Conservation (phyloP, 1,140 invertebrate genomes). For the Lutraria rhynchaena region DNA sequence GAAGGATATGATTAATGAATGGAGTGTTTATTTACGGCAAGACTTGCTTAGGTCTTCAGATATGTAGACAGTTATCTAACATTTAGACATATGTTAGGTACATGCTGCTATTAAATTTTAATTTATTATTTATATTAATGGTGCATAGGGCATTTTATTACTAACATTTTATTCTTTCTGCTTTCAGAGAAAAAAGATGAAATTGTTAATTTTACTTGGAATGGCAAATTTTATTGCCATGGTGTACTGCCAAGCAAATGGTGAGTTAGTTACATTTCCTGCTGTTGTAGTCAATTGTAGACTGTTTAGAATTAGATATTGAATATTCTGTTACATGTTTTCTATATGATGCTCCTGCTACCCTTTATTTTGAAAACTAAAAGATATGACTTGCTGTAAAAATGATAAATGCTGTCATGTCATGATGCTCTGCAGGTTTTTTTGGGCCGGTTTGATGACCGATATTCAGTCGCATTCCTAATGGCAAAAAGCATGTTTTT, state of each 20-base stretch:
- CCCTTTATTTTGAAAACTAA: background rate
- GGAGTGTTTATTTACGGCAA: background rate
- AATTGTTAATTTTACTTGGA: background rate
- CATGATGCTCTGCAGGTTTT: background rate
- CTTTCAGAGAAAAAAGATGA: constrained; percentile 21
- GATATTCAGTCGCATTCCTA: no score
- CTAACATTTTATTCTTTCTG: background rate
- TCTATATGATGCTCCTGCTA: background rate
- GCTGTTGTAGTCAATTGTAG: background rate
- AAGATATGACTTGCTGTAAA: background rate
- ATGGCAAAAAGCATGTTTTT: no score
- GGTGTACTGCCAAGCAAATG: background rate
- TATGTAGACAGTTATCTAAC: background rate
- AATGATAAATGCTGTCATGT: background rate
- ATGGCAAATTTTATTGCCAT: background rate
- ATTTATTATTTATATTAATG: background rate
- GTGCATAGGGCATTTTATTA: background rate
- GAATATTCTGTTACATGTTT: background rate
- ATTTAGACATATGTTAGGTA: background rate
- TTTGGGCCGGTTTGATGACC: no score
- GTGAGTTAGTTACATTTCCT: background rate
- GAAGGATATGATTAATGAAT: background rate
- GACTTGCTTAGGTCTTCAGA: background rate
- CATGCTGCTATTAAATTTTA: background rate
- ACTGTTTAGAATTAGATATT: background rate